A percentile compares a stretch with the other conserved stretches of the same genome.
Evolutionary conservation across 53 echinoderm and acorn worm genomes (phyloP).

Genomic region (Echinometra lucunter): DNA sequence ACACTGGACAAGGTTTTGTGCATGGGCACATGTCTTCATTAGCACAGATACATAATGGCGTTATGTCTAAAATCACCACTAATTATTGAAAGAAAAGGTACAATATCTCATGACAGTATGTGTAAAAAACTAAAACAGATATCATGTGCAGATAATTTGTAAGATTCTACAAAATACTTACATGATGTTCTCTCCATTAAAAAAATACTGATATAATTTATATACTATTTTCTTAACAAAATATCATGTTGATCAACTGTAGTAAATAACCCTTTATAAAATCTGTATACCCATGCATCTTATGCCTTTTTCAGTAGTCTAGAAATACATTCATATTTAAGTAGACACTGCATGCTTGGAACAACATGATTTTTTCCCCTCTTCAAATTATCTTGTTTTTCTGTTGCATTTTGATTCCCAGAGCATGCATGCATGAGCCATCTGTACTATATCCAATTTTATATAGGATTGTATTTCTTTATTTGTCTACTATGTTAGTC

Average conservation of each 20-base stretch:
- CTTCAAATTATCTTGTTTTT: not conserved
- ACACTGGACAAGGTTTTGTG: not conserved
- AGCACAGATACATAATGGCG: not conserved
- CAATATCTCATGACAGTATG: not conserved
- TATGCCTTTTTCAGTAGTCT: no score
- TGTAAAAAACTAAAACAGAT: not conserved
- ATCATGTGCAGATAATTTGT: not conserved
- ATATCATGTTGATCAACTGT: not conserved
- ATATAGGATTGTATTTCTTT: slow-evolving; percentile 22
- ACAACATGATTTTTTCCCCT: not conserved
- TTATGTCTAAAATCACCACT: not conserved
- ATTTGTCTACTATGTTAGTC: slow-evolving; percentile 33
- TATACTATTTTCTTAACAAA: not conserved
- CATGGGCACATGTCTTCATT: not conserved
- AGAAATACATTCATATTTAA: no score
- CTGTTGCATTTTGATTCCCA: not conserved
- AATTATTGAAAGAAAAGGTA: not conserved
- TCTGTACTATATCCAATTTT: not conserved
- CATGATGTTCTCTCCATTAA: no score
- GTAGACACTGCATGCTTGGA: not conserved
- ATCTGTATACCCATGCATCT: not conserved
- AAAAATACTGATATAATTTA: no score
- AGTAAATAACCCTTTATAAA: not conserved
- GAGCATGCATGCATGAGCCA: not conserved
- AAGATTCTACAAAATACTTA: not conserved